A percentile compares a stretch with the other conserved stretches of the same genome.
These are phyloP conservation scores for Campoplex capitator DNA, from an alignment of 2,888 invertebrate genomes.

Conservation along the genomic window DNA sequence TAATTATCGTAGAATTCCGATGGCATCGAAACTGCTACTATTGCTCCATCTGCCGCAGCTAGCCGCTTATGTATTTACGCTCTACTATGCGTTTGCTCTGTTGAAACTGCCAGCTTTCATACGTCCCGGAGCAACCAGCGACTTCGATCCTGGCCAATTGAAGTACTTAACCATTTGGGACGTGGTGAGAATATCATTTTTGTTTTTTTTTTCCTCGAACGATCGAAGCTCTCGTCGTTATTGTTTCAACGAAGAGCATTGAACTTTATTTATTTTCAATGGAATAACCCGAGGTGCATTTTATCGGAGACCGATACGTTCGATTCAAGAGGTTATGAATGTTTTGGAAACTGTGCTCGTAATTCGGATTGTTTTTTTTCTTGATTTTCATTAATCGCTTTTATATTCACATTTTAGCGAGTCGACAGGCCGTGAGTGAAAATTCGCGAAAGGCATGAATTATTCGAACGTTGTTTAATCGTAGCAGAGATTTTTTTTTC, in stretches of 20 bases:
- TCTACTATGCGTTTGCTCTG: constrained; percentile 68
- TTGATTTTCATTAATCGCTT: neutral
- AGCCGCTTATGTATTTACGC: constrained; percentile 72
- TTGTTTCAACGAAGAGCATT: neutral
- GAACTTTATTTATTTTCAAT: neutral
- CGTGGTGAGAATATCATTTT: constrained; percentile 75
- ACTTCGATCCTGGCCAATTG: constrained; percentile 80
- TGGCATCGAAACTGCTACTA: constrained; percentile 69
- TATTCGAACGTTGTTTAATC: neutral
- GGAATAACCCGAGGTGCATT: neutral
- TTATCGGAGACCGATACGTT: no score
- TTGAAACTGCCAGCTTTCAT: constrained; percentile 76
- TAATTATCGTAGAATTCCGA: constrained; percentile 65
- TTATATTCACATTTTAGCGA: neutral
- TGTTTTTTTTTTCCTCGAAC: constrained; percentile 24
- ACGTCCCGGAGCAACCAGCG: constrained; percentile 52
- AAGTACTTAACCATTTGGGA: constrained; percentile 81
- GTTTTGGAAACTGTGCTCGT: neutral
- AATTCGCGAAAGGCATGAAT: no score
- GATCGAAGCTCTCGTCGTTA: neutral
- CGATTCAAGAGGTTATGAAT: neutral
- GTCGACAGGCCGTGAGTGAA: no score
- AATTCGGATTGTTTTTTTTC: neutral
- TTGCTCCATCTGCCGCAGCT: constrained; percentile 71
- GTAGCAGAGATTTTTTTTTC: neutral